Conservation (phyloP, 2,797 vertebrate genomes). For the Melanotaenia trifasciata region DNA sequence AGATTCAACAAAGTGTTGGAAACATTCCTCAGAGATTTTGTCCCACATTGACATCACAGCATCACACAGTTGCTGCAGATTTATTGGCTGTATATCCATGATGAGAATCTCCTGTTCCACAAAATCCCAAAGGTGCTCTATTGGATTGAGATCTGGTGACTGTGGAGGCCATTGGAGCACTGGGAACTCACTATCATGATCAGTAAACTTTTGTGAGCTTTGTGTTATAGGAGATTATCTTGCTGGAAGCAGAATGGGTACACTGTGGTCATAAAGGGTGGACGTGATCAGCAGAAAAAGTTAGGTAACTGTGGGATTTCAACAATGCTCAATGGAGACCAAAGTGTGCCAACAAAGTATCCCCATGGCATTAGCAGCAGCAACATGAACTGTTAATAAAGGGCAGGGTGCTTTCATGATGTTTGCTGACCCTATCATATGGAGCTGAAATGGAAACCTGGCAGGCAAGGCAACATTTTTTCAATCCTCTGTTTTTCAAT, state of each 20-base stretch:
- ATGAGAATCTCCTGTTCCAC: not conserved
- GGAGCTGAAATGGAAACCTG: not conserved
- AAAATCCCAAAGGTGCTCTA: not conserved
- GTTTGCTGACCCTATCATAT: no score
- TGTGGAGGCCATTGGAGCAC: not conserved
- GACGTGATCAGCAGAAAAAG: not conserved
- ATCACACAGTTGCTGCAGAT: no score
- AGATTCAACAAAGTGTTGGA: no score
- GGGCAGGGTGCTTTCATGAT: not conserved
- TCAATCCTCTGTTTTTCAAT: not conserved
- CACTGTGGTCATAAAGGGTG: not conserved
- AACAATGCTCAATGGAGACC: not conserved
- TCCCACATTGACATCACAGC: not conserved
- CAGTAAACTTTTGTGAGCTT: not conserved
- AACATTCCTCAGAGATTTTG: not conserved
- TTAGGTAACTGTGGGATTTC: not conserved
- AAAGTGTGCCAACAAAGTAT: not conserved
- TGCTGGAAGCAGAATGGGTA: not conserved
- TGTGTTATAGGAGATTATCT: not conserved
- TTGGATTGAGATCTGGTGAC: not conserved
- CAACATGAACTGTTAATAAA: not conserved
- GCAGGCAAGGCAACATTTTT: not conserved
- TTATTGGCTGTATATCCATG: not conserved
- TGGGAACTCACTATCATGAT: not conserved
- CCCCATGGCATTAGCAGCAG: not conserved